Conservation (phyloP, 2,797 vertebrate genomes). For the Ctenosaura bakeri region DNA sequence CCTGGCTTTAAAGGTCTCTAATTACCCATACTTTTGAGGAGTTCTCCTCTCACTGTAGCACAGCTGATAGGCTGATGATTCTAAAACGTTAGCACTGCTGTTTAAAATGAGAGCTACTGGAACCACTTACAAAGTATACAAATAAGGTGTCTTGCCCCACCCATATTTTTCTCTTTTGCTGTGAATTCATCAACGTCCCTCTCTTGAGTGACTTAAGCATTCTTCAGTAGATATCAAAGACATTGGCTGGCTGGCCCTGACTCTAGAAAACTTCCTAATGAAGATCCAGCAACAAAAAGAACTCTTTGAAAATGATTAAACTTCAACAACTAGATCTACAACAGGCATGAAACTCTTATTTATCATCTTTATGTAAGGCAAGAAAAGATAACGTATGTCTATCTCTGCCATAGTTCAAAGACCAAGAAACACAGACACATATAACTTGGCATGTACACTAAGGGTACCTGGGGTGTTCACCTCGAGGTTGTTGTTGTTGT, state of each 20-base stretch:
- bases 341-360: neutral
- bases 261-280: slow-evolving; percentile 3
- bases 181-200: neutral
- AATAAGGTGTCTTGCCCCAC: neutral
- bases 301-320: neutral
- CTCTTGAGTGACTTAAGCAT: neutral
- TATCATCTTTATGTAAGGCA: neutral
- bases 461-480: neutral
- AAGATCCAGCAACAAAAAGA: slow-evolving; percentile 7
- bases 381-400: neutral
- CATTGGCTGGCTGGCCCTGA: neutral
- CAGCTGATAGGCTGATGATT: neutral
- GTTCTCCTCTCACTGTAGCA: neutral
- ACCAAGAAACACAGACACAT: neutral
- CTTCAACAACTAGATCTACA: neutral
- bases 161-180: slow-evolving; percentile 9
- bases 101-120: neutral
- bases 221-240: slow-evolving; percentile 5
- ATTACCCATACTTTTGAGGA: neutral
- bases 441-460: neutral
- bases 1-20: neutral
- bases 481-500: neutral
- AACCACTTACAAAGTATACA: slow-evolving; percentile 7
- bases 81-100: neutral
- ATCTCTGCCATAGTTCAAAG: neutral